A percentile compares a stretch with the other conserved stretches of the same genome.
Evolutionary conservation across 23 tunicate genomes (phyloP).

Genomic region (Trididemnum nubilum): DNA sequence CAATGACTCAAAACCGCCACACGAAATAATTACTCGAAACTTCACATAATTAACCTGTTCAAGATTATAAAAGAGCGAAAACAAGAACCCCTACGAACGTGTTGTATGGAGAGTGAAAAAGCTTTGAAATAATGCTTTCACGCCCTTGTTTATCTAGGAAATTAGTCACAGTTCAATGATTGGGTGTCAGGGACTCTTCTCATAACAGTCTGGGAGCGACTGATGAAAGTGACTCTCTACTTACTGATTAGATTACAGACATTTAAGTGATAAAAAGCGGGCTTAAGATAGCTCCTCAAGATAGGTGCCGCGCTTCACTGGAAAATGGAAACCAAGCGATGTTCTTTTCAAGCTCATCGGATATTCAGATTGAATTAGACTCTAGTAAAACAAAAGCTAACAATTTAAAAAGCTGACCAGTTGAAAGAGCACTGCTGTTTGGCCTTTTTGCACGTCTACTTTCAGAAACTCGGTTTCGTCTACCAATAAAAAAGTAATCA

Average conservation of each 20-base stretch:
- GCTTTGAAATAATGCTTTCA: constrained; percentile 16
- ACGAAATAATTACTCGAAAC: too few relatives aligned
- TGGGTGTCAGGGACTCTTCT: not conserved
- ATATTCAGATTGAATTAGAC: constrained; percentile 29
- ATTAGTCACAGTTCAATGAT: constrained; percentile 31
- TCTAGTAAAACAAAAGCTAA: too few relatives aligned
- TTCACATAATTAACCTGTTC: too few relatives aligned
- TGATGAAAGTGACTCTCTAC: constrained; percentile 28
- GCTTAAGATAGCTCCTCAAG: not conserved
- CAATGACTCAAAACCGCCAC: too few relatives aligned
- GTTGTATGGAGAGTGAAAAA: not conserved
- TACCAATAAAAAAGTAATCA: too few relatives aligned
- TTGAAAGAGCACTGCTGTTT: too few relatives aligned
- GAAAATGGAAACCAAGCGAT: not conserved
- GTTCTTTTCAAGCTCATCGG: constrained; percentile 28
- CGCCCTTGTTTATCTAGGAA: constrained; percentile 6
- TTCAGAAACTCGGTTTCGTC: too few relatives aligned
- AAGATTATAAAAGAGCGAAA: constrained; percentile 40
- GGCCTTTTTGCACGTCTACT: too few relatives aligned
- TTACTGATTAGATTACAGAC: constrained; percentile 32
- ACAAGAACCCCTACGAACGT: not conserved
- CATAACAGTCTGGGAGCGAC: not conserved
- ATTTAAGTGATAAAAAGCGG: not conserved
- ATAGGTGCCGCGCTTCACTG: constrained; percentile 1
- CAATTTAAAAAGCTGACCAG: too few relatives aligned